Percentiles rank a stretch among this genome's conserved stretches.
Evolutionary conservation across 1,140 invertebrate species (phyloP).

Genomic region (Gonatopus flavifemur): DNA sequence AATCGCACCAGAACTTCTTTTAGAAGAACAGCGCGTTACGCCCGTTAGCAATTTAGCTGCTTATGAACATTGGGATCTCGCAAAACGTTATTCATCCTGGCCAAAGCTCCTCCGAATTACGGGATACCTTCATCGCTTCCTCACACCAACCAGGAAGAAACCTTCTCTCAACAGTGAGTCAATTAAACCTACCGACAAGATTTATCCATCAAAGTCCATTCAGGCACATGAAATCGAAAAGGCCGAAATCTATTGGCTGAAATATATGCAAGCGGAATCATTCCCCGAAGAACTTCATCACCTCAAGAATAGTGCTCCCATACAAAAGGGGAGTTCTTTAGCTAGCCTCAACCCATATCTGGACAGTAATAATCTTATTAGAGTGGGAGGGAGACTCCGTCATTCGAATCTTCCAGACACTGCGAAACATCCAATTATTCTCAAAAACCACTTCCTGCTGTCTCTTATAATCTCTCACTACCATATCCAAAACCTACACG

Average conservation of each 20-base stretch:
- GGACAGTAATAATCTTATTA: conserved; percentile 21
- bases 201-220: background rate
- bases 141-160: background rate
- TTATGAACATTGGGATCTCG: background rate
- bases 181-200: background rate
- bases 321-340: background rate
- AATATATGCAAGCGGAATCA: background rate
- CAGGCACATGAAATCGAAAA: too few species aligned
- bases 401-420: conserved; percentile 14
- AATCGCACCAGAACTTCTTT: too few species aligned
- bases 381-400: conserved; percentile 28
- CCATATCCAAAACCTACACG: conserved; percentile 16
- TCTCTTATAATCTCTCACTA: conserved; percentile 11
- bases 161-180: background rate
- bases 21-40: too few species aligned
- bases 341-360: conserved; percentile 14
- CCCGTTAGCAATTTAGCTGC: too few species aligned
- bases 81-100: background rate
- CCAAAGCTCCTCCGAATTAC: background rate
- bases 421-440: conserved; percentile 31
- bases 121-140: background rate
- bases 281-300: background rate
- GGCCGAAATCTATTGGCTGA: too few species aligned
- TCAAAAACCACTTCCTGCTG: conserved; percentile 18
- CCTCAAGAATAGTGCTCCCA: background rate